Evolutionary conservation across 2,797 vertebrate genomes (phyloP), one percentile per base, ranked within the genome.

Genomic region (Leptatherina wallacei): DNA sequence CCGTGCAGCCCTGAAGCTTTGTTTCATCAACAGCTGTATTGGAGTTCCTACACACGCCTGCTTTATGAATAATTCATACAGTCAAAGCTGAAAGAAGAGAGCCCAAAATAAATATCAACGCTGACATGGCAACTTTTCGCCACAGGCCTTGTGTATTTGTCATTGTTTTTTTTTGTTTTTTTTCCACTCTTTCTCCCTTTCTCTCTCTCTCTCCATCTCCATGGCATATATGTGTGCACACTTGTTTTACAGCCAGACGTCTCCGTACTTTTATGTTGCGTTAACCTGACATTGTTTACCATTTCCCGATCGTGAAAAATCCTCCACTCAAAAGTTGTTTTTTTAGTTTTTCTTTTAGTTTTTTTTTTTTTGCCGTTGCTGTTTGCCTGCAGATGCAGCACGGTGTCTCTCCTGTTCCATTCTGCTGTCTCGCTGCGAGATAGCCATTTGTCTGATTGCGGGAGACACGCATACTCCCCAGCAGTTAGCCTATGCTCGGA

Each of bases 21-120:
- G 83, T 91, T 89, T 89, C 88, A 91, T 89, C 89, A 91, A 85
- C 90, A 86, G 88, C 84, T 92, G 86, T 80, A 85, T 79, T 85
- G 84, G 79, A 84, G 83, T 89, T 87, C 78, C 78, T 83, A 81
- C 83, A 84, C 84, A 86, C 78, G 84, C 66, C 42, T 70, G 55
- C 55, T 22, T 14, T 57, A 91, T 94, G 89, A 91, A 93, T 93
- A 84, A 92, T 93, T 85, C 83, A 92, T 85, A 1, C 49, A 60
- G 69, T 54, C 69, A n/a, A 83, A 83, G 81, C 84, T 86, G 78
- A 89, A 87, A 89, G 85, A 80, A 85, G 75, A 80, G 72, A 72
- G 70, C 81, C 75, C 69, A 82, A 91, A 89, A 92, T 86, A 91
- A 90, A 92, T 78, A 88, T 72, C 78, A 76, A 61, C n/a, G 61